phyloP scores from a whole-genome alignment of 2,888 invertebrate genomes.

The Zygogramma bicolorata region DNA sequence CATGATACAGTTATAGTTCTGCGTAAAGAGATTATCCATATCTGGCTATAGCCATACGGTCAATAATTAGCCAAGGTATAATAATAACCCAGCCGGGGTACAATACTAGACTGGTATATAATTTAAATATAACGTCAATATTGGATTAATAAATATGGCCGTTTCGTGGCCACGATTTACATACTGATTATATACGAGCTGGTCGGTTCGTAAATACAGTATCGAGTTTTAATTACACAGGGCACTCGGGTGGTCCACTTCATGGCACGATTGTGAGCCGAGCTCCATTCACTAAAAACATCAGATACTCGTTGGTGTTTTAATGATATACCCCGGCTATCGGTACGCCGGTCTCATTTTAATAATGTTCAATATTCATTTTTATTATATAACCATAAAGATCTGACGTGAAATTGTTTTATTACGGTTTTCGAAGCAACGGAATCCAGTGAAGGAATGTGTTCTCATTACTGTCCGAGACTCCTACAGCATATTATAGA shows the following conservation, averaged over 20 bases:
- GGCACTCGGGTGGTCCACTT: conserved; percentile 57
- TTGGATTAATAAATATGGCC: conserved; percentile 65
- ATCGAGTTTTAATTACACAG: conserved; percentile 65
- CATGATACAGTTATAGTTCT: not conserved
- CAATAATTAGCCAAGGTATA: conserved; percentile 60
- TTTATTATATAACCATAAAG: conserved; percentile 14
- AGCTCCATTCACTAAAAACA: conserved; percentile 42
- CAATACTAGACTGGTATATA: conserved; percentile 63
- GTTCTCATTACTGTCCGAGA: not conserved
- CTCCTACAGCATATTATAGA: not conserved
- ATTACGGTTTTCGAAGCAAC: conserved; percentile 4
- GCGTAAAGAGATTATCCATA: conserved; percentile 2
- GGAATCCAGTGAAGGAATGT: not conserved
- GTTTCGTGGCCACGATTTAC: conserved; percentile 65
- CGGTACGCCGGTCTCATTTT: conserved; percentile 27
- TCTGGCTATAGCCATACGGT: conserved; percentile 16
- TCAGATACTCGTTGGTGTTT: conserved; percentile 38
- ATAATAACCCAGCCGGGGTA: conserved; percentile 58
- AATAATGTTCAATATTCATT: conserved; percentile 23
- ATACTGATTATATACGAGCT: conserved; percentile 63
- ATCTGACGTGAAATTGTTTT: conserved; percentile 6
- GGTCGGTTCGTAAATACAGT: conserved; percentile 31
- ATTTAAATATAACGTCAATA: conserved; percentile 63
- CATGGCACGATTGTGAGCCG: conserved; percentile 19
- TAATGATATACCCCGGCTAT: conserved; percentile 36